These are phyloP conservation scores for Cyanoliseus patagonus DNA, from an alignment of 2,113 vertebrate species.

Conservation along the genomic window DNA sequence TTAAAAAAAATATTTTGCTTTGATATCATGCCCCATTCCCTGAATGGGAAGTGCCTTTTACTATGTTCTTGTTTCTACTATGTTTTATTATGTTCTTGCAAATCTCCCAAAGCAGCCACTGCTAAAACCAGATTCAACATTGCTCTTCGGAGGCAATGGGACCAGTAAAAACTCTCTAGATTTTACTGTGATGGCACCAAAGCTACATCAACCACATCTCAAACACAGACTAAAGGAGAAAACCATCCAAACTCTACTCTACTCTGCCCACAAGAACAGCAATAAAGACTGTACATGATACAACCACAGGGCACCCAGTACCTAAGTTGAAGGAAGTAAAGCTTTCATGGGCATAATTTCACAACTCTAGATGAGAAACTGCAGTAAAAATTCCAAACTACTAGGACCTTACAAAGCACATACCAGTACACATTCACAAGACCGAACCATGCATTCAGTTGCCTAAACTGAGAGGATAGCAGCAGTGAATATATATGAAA, in stretches of 20 bases:
- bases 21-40: background rate
- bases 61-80: too few relatives aligned
- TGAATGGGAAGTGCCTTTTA: background rate
- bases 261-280: background rate
- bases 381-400: background rate
- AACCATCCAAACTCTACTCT: background rate
- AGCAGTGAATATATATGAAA: background rate
- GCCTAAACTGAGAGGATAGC: background rate
- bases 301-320: background rate
- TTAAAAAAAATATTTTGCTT: background rate
- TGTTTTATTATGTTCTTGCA: background rate
- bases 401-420: background rate
- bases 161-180: background rate
- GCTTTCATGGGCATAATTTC: background rate
- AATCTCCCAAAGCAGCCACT: background rate
- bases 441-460: background rate
- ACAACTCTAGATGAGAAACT: background rate
- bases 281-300: background rate
- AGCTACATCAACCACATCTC: background rate
- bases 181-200: background rate
- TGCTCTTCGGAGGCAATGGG: background rate
- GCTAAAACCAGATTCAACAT: background rate
- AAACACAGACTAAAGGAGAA: background rate
- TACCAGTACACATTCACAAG: background rate
- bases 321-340: background rate